phyloP scores from a whole-genome alignment of 2,797 vertebrate genomes.

The Oreortyx pictus region DNA sequence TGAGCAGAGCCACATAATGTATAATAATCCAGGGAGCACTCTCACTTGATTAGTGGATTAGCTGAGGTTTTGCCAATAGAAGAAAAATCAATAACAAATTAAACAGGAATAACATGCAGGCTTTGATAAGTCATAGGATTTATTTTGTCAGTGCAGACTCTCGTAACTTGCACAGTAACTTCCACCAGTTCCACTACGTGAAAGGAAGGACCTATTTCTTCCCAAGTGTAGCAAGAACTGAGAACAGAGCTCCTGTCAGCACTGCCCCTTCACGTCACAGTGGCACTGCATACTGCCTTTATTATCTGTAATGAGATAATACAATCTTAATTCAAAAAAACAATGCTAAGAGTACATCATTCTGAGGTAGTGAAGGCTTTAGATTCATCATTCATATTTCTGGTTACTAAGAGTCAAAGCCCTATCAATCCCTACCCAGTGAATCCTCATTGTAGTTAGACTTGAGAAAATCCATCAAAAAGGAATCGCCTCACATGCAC shows the following conservation, averaged over 20 bases:
- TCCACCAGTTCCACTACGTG: background rate
- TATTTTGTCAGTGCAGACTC: background rate
- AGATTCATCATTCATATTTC: background rate
- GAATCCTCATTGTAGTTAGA: background rate
- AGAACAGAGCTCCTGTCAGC: background rate
- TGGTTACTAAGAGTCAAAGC: background rate
- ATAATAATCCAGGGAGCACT: background rate
- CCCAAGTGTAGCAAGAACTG: background rate
- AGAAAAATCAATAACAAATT: constrained; percentile 60
- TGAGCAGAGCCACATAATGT: background rate
- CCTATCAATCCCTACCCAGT: background rate
- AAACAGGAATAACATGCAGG: constrained; percentile 8
- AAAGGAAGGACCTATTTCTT: background rate
- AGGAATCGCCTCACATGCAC: background rate
- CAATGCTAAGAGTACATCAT: background rate
- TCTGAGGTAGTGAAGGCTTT: background rate
- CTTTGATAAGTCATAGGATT: background rate
- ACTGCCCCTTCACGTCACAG: background rate
- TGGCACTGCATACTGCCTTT: background rate
- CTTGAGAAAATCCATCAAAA: background rate
- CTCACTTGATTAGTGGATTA: background rate
- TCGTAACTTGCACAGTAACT: background rate
- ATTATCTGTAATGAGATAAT: constrained; percentile 24
- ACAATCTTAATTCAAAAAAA: background rate
- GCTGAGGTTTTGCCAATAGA: constrained; percentile 4